Evolutionary conservation across 2,888 invertebrate species (phyloP), one percentile per base, ranked within the genome.

Genomic region (Herminia tarsipennalis): DNA sequence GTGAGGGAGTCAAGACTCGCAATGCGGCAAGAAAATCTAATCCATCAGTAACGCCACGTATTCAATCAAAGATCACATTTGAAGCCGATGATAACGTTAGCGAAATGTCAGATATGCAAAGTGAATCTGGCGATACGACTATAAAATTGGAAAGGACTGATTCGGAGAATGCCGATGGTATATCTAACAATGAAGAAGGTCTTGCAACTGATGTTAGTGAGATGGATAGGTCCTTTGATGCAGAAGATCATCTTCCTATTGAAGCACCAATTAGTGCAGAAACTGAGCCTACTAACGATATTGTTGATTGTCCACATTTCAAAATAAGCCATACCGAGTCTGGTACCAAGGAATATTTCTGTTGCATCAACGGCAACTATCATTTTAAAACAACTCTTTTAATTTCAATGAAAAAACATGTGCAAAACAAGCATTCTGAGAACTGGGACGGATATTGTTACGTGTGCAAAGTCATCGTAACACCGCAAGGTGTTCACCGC

Each of bases 361-460:
- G 89, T 55, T 89, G 89, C 51, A 83, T 91, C 32, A 88, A 88
- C 51, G 80, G 81, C 8, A 56, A 53, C 20, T 67, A 73, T 37
- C 89, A 90, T 62, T 91, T 92, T 14, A 80, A 77, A 58, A 88
- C 86, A 0, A 61, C 78, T 2, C 76, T 90, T 12, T 57, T 88
- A 20, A 91, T 91, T 64, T 89, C 89, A 1, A 78, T 91, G 60
- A 91, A 89, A 54, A 88, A 86, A 64, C 90, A 90, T 47, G 78
- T 88, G 1, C 87, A 89, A 63, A 45, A 66, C 0, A 88, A 86
- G 54, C 91, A 91, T 51, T 54, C 61, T 2, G 86, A 92, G 17
- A 73, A 69, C 13, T 94, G 94, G 94, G 90, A 92, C 49, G 94
- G 94, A 0, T 92, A 85, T 60, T 94, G 94, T 64, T 77, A 66